Conservation (phyloP, 1,140 invertebrate species). For the Galleria mellonella region DNA sequence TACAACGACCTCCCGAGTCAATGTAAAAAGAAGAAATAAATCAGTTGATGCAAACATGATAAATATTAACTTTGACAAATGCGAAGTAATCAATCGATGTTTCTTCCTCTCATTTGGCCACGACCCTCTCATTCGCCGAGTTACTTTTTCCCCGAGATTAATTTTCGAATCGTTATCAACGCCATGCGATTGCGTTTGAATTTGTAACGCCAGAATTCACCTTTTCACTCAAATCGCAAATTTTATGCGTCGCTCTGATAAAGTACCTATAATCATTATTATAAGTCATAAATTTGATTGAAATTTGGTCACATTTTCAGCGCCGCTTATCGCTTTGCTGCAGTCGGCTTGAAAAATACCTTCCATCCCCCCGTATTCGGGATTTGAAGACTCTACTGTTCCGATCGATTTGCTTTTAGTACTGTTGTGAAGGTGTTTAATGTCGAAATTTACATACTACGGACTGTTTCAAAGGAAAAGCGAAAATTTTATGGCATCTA, state of each 20-base stretch:
- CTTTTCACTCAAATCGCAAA: conserved; percentile 70
- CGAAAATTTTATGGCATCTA: neutral
- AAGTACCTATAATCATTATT: conserved; percentile 71
- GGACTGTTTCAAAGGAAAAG: neutral
- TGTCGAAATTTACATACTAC: conserved; percentile 41
- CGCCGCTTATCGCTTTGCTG: conserved; percentile 57
- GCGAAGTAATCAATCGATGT: conserved; percentile 23
- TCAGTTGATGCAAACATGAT: conserved; percentile 5
- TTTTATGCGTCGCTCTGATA: conserved; percentile 61
- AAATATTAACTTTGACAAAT: conserved; percentile 29
- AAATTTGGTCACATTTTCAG: conserved; percentile 69
- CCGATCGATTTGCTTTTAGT: conserved; percentile 68
- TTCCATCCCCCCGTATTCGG: conserved; percentile 32
- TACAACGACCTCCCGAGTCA: neutral
- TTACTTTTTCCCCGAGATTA: conserved; percentile 60
- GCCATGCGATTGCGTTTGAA: conserved; percentile 66
- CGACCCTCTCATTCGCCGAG: conserved; percentile 25
- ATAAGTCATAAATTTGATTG: conserved; percentile 73
- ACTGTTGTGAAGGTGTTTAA: conserved; percentile 52
- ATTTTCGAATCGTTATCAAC: conserved; percentile 66
- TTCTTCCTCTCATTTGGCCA: conserved; percentile 20
- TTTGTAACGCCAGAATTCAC: conserved; percentile 68
- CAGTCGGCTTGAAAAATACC: conserved; percentile 70
- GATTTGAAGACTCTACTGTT: conserved; percentile 49
- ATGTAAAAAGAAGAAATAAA: neutral